A percentile compares a stretch with the other conserved stretches of the same genome.
Conservation (phyloP, 2,113 vertebrate species). For the Osmerus eperlanus region DNA sequence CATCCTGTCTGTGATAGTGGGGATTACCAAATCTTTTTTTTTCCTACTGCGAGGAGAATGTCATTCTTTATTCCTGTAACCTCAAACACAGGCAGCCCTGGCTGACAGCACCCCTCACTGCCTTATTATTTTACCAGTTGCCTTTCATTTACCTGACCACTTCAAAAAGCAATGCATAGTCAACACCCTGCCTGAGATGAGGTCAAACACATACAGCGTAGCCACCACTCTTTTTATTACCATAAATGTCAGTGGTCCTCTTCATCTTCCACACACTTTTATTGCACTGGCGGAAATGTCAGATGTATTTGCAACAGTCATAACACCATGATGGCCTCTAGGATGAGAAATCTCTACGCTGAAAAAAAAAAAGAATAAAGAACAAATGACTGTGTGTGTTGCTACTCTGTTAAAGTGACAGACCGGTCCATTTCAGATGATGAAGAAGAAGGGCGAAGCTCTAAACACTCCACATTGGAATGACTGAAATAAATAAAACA, state of each 20-base stretch:
- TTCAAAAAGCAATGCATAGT: conserved; percentile 76
- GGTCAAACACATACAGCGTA: conserved; percentile 66
- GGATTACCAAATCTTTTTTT: conserved; percentile 46
- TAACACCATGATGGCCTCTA: conserved; percentile 35
- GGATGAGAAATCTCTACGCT: conserved; percentile 18
- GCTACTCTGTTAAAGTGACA: conserved; percentile 1
- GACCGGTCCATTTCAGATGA: conserved; percentile 7
- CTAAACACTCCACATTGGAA: neutral
- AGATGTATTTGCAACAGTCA: conserved; percentile 64
- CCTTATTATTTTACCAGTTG: conserved; percentile 56
- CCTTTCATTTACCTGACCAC: conserved; percentile 65
- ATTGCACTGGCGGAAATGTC: conserved; percentile 70
- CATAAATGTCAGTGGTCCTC: conserved; percentile 77
- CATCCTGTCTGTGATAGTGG: conserved; percentile 44
- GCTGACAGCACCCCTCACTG: conserved; percentile 30
- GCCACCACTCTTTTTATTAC: conserved; percentile 68
- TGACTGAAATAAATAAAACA: neutral
- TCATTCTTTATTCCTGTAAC: conserved; percentile 52
- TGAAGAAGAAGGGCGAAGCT: neutral
- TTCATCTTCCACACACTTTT: conserved; percentile 67
- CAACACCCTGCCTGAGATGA: conserved; percentile 61
- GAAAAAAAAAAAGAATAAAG: conserved; percentile 9
- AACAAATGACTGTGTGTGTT: neutral
- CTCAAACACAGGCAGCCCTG: conserved; percentile 25
- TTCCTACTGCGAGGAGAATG: conserved; percentile 51